Evolutionary conservation across 2,113 vertebrate species (phyloP), one percentile per base, ranked within the genome.

Genomic region (Pteruthius melanotis): DNA sequence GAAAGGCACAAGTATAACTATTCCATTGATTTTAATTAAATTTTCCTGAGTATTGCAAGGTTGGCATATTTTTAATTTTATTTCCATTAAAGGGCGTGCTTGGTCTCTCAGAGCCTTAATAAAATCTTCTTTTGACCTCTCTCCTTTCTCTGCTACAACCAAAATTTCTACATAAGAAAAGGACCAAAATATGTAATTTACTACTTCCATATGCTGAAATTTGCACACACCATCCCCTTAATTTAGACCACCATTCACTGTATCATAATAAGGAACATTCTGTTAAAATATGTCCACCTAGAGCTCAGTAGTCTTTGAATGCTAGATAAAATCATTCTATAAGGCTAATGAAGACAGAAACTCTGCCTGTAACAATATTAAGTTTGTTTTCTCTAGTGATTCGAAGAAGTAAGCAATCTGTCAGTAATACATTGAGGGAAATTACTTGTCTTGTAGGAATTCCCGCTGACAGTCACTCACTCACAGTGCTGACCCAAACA

Each of bases 331-430:
- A 98, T 98, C 98, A 97, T 99, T 98, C 98, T 98, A 97, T 97
- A 97, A 97, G 97, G 97, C 98, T 99, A 99, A 99, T 99, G 99
- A 99, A 99, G 99, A 99, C 97, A 98, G 99, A 99, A 99, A 98
- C 96, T 98, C 98, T 98, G 98, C 91, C 98, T 97, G 97, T 97
- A 98, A 98, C 98, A 98, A 98, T 98, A 98, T 98, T 98, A 98
- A 98, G 97, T 98, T 97, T 98, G 98, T 98, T 98, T 98, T 98
- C 99, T 98, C 98, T 98, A 97, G 98, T 98, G 98, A 99, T 98
- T 98, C 96, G 97, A 97, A 98, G 98, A 99, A 98, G 98, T 98
- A 98, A 99, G 98, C 99, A 99, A 99, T 99, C 99, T 99, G 99
- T 99, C 99, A 99, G 98, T 98, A 98, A 98, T 98, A 98, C 98